Percentiles rank a stretch among this genome's conserved stretches.
Conservation (phyloP, 2,113 vertebrate genomes). For the Onychostruthus taczanowskii region DNA sequence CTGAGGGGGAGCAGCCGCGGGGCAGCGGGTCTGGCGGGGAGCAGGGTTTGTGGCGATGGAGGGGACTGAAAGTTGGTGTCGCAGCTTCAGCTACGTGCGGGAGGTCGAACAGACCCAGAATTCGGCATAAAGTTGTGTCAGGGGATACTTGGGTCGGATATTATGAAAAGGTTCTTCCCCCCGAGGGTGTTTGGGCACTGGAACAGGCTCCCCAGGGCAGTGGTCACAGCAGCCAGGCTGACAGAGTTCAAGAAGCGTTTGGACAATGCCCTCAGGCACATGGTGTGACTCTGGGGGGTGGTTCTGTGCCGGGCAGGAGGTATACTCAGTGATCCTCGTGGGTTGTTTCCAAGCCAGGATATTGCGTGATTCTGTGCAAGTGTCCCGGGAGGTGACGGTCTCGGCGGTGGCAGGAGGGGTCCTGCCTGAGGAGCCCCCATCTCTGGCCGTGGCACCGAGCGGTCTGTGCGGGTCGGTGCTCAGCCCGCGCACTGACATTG, state of each 20-base stretch:
- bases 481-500: fast-evolving
- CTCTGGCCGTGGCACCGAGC: fast-evolving
- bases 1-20: fast-evolving
- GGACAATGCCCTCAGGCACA: too few relatives aligned
- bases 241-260: not conserved
- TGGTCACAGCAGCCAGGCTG: not conserved
- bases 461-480: not conserved
- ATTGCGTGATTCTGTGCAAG: too few relatives aligned
- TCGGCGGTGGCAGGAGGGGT: not conserved
- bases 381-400: not conserved
- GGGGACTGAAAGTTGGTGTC: too few relatives aligned
- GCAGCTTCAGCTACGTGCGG: not conserved
- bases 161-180: not conserved
- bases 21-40: fast-evolving
- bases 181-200: not conserved
- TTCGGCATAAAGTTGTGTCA: not conserved
- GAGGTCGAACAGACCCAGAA: too few relatives aligned
- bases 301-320: not conserved
- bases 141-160: not conserved
- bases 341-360: not conserved
- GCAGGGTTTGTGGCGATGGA: fast-evolving
- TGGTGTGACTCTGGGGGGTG: not conserved
- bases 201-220: not conserved
- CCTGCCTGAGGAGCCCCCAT: not conserved
- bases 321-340: too few relatives aligned